phyloP scores from a whole-genome alignment of 2,113 vertebrate genomes.

The Formicarius rufipectus region DNA sequence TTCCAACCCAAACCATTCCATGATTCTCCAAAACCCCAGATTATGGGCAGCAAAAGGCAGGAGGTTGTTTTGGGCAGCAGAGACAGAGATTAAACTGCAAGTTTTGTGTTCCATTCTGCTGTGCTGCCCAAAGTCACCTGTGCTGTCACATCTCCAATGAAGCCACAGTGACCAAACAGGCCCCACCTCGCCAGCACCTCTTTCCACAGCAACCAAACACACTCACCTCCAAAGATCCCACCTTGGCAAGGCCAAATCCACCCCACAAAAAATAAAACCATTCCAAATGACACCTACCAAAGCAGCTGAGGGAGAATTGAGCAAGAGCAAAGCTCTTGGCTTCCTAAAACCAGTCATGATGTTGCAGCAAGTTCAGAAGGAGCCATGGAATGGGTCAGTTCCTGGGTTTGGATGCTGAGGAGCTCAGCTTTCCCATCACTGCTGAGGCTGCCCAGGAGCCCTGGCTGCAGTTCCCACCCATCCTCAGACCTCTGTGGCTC shows the following conservation, averaged over 20 bases:
- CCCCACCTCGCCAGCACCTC: background rate
- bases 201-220: background rate
- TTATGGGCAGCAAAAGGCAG: background rate
- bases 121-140: background rate
- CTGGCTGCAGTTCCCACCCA: background rate
- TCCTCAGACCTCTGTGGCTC: background rate
- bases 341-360: background rate
- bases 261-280: background rate
- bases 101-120: background rate
- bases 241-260: background rate
- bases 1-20: background rate
- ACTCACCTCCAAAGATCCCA: background rate
- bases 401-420: background rate
- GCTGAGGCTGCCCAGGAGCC: background rate
- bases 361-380: background rate
- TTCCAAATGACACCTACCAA: background rate
- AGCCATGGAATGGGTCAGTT: background rate
- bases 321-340: background rate
- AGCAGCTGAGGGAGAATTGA: background rate
- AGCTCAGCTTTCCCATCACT: background rate
- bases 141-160: background rate
- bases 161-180: background rate
- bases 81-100: background rate
- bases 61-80: background rate
- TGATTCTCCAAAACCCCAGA: rapidly evolving